These are phyloP conservation scores for Chiloscyllium plagiosum DNA, from an alignment of 2,113 vertebrate species.

Conservation along the genomic window DNA sequence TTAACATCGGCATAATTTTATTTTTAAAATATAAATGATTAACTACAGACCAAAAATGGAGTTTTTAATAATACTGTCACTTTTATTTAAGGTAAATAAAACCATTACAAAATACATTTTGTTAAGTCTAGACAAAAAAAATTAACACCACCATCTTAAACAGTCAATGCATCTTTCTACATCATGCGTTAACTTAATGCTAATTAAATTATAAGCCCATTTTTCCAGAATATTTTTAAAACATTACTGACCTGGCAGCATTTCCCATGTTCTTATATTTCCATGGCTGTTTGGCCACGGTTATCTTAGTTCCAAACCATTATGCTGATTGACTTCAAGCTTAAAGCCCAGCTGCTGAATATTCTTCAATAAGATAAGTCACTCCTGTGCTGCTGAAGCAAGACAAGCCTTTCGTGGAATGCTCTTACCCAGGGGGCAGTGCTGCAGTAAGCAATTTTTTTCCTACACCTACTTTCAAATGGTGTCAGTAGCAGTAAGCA, in stretches of 20 bases:
- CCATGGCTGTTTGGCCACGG: neutral
- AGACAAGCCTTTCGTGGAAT: conserved; percentile 23
- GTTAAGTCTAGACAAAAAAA: neutral
- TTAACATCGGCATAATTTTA: neutral
- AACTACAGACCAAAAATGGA: neutral
- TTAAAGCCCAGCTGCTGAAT: conserved; percentile 32
- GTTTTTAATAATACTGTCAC: neutral
- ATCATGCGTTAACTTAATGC: conserved; percentile 7
- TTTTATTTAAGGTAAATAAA: neutral
- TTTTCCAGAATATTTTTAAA: neutral
- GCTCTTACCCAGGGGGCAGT: conserved; percentile 26
- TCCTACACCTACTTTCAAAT: neutral
- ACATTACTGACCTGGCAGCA: conserved; percentile 32
- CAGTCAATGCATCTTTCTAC: neutral
- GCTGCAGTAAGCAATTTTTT: conserved; percentile 29
- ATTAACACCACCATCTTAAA: conserved; percentile 16
- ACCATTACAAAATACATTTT: neutral
- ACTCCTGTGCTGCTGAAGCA: conserved; percentile 9
- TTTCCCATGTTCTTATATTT: conserved; percentile 29
- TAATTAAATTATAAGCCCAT: neutral
- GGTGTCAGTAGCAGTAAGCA: conserved; percentile 14
- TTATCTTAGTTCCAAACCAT: conserved; percentile 8
- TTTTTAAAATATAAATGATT: neutral
- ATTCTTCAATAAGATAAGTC: conserved; percentile 23
- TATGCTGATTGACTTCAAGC: neutral